These are phyloP conservation scores for Acronicta alni DNA, from an alignment of 2,888 invertebrate species.

Conservation along the genomic window DNA sequence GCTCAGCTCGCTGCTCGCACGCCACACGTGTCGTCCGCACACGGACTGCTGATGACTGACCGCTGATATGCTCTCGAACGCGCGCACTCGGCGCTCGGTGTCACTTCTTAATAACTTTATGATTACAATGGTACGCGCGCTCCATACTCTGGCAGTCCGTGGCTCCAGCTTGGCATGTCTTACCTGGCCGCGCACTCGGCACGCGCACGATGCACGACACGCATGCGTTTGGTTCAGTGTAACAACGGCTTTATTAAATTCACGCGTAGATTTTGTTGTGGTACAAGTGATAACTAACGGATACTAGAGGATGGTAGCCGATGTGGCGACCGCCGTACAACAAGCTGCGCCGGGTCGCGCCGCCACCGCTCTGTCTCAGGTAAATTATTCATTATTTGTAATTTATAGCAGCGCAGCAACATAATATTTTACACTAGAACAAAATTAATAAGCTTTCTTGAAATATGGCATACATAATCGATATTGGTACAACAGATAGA, in stretches of 20 bases:
- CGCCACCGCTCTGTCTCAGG: conserved; percentile 10
- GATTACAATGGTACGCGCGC: neutral
- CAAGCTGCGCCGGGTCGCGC: neutral
- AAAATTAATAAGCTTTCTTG: no score
- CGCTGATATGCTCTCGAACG: neutral
- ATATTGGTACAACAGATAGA: no score
- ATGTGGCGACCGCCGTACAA: neutral
- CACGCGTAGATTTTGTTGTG: conserved; percentile 59
- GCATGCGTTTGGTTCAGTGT: conserved; percentile 41
- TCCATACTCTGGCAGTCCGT: neutral
- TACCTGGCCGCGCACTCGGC: neutral
- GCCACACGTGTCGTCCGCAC: no score
- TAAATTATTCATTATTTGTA: conserved; percentile 22
- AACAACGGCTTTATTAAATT: conserved; percentile 50
- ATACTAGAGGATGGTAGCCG: conserved; percentile 6
- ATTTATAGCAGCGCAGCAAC: neutral
- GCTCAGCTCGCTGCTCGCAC: neutral
- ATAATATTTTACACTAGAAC: neutral
- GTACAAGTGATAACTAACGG: conserved; percentile 76
- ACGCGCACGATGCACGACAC: conserved; percentile 35
- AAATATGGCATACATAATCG: no score
- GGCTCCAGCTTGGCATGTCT: conserved; percentile 3
- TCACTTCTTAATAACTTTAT: no score
- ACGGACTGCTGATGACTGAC: neutral
- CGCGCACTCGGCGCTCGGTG: no score